Evolutionary conservation across 1,140 invertebrate genomes (phyloP), one percentile per base, ranked within the genome.

Genomic region (Saccostrea glomerata): DNA sequence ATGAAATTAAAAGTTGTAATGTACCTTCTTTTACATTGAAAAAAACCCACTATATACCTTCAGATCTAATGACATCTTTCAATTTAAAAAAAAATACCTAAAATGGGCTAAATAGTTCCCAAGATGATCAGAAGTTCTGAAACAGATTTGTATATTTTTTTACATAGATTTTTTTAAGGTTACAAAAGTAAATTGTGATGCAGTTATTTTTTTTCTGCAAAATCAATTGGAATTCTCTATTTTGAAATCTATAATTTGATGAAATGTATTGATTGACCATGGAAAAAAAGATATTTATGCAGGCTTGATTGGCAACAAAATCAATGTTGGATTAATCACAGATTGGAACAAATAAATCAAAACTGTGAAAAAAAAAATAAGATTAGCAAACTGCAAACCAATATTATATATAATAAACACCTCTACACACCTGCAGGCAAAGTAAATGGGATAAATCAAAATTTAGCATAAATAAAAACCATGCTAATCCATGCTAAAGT

Each of bases 311-410:
- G 6, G 9, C 9, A 7, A 7, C 47, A 6, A 47, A 7, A 47
- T 47, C 47, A 47, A 47, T 47, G 47, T 47, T 47, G 47, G 9
- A 47, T 47, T 47, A 47, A 47, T 3, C 47, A 47, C 47, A 63
- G 3, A 17, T 20, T 63, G 13, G 58, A 20, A 63, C 58, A 63
- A 63, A 60, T 20, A 17, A 63, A 17, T 63, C 58, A 63, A 63
- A 77, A 77, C 25, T 77, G 25, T 77, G 25, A 77, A 30, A 36
- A 36, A 36, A 36, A 36, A 77, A 77, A 77, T 25, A 77, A 77
- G 25, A 77, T 77, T 77, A 30, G 70, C 25, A 77, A 77, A 12
- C 25, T 77, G 70, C 70, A 77, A 77, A 73, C 23, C 70, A 73
- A 73, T 30, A 77, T 15, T 77, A 36, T 15, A 15, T 36, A 15